phyloP scores from a whole-genome alignment of 2,797 vertebrate species.

The Tragelaphus oryx region DNA sequence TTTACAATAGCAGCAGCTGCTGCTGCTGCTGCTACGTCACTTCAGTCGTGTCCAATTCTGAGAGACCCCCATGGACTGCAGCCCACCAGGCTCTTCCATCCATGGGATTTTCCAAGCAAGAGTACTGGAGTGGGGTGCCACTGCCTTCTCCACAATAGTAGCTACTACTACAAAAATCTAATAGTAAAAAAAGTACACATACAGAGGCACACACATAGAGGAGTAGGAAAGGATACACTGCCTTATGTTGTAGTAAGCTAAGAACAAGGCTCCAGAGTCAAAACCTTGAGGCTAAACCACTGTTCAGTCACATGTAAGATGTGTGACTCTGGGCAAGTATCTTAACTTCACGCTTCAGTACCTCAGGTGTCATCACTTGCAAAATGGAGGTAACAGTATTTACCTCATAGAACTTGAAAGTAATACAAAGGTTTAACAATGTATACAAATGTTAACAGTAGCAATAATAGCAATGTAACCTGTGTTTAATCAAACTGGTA shows the following conservation, averaged over 20 bases:
- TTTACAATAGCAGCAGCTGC: not conserved
- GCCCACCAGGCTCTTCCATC: too few relatives aligned
- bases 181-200: not conserved
- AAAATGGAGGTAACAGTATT: constrained; percentile 11
- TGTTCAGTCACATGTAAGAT: not conserved
- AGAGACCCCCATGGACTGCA: too few relatives aligned
- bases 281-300: constrained; percentile 35
- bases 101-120: too few relatives aligned
- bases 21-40: too few relatives aligned
- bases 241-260: not conserved
- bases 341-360: not conserved
- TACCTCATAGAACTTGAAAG: not conserved
- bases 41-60: too few relatives aligned
- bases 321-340: not conserved
- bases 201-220: not conserved
- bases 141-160: too few relatives aligned
- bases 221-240: not conserved
- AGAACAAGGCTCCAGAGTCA: not conserved
- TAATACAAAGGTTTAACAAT: not conserved
- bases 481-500: not conserved
- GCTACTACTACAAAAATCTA: not conserved
- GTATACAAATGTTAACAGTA: not conserved
- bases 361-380: not conserved
- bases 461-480: not conserved
- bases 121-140: too few relatives aligned